Conservation (phyloP, 1,140 invertebrate species). For the Lycorma delicatula region DNA sequence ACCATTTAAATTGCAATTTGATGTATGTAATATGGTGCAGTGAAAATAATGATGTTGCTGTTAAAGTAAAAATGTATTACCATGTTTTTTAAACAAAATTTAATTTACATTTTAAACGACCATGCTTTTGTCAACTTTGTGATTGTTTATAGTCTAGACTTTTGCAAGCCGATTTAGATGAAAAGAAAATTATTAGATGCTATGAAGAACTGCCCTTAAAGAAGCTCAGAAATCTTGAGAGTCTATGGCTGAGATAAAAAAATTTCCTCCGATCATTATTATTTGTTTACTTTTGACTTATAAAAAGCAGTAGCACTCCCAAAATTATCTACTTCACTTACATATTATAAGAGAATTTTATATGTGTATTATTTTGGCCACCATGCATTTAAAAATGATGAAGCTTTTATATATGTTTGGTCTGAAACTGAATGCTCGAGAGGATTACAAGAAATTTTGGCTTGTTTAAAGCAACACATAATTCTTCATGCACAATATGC, state of each 20-base stretch:
- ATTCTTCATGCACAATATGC: slow-evolving; percentile 12
- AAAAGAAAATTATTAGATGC: slow-evolving; percentile 15
- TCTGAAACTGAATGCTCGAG: slow-evolving; percentile 18
- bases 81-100: slow-evolving; percentile 42
- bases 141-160: slow-evolving; percentile 21
- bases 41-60: slow-evolving; percentile 33
- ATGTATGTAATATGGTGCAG: slow-evolving; percentile 38
- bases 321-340: slow-evolving; percentile 19
- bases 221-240: slow-evolving; percentile 16
- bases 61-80: slow-evolving; percentile 42
- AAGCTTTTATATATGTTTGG: slow-evolving; percentile 18
- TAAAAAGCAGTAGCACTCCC: slow-evolving; percentile 23
- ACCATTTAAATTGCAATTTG: too few relatives aligned
- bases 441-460: slow-evolving; percentile 18
- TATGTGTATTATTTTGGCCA: slow-evolving; percentile 22
- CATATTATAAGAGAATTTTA: slow-evolving; percentile 27
- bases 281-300: slow-evolving; percentile 21
- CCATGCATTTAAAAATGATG: slow-evolving; percentile 21
- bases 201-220: slow-evolving; percentile 20
- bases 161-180: slow-evolving; percentile 15
- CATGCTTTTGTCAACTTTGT: slow-evolving; percentile 26
- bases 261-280: slow-evolving; percentile 13
- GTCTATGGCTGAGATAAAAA: slow-evolving; percentile 14
- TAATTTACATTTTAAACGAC: slow-evolving; percentile 41
- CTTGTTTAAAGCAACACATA: slow-evolving; percentile 18